Base-by-base conservation (phyloP, 2,113 vertebrate species). In the Boleophthalmus pectinirostris region DNA sequence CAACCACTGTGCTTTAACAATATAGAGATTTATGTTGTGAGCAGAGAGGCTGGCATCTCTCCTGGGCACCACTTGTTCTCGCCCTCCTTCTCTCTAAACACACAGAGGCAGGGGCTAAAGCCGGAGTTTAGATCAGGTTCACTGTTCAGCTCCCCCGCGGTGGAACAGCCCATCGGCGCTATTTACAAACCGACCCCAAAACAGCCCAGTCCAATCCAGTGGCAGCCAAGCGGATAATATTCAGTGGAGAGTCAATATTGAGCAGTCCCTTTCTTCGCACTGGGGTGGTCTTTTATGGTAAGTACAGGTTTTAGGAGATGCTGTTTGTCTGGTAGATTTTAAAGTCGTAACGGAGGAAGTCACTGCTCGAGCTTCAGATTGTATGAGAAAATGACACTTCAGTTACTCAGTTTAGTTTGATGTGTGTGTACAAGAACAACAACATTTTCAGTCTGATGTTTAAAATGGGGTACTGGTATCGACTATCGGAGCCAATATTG, bases 81-180 rank as follows among this genome's bases (percentile, higher is more conserved):
- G 56, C 56, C 33, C 73, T 75, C 43, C 46, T 79, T 79, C 25
- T 29, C 58, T 72, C 2, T 16, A 68, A 66, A 74, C 72, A 66
- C n/a, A 68, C 51, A 5, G 58, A 33, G 58, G 58, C 58, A 25
- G 8, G 75, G 46, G 23, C 63, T 66, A 49, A 76, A 77, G 69
- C 51, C 35, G 58, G 78, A 79, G 81, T 85, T 85, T 83, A 80
- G 77, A 84, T 78, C 18, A 77, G 72, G 54, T 73, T 56, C 68
- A 82, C 73, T 73, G 79, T 80, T 88, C 60, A 76, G 75, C 47
- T 66, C 69, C 1, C 29, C 46, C 51, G 46, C 38, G 74, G 69
- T 78, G 57, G 74, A 75, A 83, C 82, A 86, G 68, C 73, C 74
- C 81, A 76, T 46, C 70, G 69, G 69, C 79, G 53, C 60, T 21